phyloP scores from a whole-genome alignment of 2,888 invertebrate genomes.

The Chloroclystis v-ata region DNA sequence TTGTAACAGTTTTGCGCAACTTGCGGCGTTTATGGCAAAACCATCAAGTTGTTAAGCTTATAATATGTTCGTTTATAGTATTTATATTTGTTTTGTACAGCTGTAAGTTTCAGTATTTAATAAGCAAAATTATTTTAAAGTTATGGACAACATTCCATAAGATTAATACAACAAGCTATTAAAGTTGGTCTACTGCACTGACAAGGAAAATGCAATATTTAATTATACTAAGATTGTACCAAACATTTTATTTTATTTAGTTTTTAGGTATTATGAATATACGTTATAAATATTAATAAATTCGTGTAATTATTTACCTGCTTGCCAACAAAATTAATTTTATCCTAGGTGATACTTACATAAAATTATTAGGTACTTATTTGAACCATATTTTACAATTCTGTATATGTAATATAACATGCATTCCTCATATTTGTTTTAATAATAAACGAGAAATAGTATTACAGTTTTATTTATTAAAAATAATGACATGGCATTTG shows the following conservation, averaged over 20 bases:
- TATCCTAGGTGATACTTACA: too few species aligned
- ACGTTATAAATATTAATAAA: constrained; percentile 16
- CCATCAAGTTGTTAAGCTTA: background rate
- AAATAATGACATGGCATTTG: constrained; percentile 21
- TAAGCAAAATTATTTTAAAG: constrained; percentile 29
- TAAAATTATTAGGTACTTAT: too few species aligned
- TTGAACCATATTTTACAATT: too few species aligned
- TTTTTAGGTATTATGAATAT: constrained; percentile 25
- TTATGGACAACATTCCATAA: constrained; percentile 26
- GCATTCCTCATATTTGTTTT: too few species aligned
- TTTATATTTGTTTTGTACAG: constrained; percentile 24
- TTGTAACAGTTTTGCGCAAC: too few species aligned
- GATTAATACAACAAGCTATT: constrained; percentile 4
- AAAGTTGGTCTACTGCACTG: too few species aligned
- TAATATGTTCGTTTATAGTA: constrained; percentile 5
- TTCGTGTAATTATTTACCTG: constrained; percentile 3
- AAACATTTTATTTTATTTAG: constrained; percentile 15
- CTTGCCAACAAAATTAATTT: background rate
- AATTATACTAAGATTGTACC: constrained; percentile 24
- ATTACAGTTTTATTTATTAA: constrained; percentile 23
- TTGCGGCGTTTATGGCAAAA: too few species aligned
- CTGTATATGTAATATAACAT: too few species aligned
- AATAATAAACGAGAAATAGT: constrained; percentile 4
- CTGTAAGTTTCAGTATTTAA: constrained; percentile 29
- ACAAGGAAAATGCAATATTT: constrained; percentile 4